phyloP scores from a whole-genome alignment of 2,113 vertebrate species.

The Reinhardtius hippoglossoides region DNA sequence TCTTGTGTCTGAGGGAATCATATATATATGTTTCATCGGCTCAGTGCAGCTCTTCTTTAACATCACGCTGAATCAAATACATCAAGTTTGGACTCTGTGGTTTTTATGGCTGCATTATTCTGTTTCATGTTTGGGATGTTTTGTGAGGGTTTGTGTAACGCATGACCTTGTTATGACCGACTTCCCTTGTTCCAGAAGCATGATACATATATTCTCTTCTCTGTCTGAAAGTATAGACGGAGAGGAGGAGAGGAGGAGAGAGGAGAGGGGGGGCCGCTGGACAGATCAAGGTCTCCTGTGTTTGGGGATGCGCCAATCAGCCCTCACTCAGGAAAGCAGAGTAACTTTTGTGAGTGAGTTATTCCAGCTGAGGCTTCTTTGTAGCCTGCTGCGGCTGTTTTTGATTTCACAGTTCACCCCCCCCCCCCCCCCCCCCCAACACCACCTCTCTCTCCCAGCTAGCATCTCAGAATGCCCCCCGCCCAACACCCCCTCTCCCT shows the following conservation, averaged over 20 bases:
- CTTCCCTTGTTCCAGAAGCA: neutral
- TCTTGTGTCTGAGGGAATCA: too few relatives aligned
- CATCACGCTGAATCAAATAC: too few relatives aligned
- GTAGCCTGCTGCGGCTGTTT: constrained; percentile 75
- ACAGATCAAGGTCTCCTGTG: constrained; percentile 32
- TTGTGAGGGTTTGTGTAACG: too few relatives aligned
- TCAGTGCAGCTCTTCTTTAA: too few relatives aligned
- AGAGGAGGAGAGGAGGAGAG: constrained; percentile 30
- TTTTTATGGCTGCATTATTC: too few relatives aligned
- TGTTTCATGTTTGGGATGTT: too few relatives aligned
- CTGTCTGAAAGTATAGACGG: constrained; percentile 6
- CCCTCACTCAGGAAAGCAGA: constrained; percentile 62
- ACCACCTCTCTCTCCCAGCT: constrained; percentile 23
- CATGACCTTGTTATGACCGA: too few relatives aligned
- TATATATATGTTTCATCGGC: too few relatives aligned
- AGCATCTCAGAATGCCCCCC: constrained; percentile 49
- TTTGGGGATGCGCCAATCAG: constrained; percentile 56
- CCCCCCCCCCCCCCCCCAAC: constrained; percentile 20
- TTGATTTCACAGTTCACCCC: constrained; percentile 79
- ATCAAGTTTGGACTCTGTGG: too few relatives aligned
- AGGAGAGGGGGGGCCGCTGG: constrained; percentile 34
- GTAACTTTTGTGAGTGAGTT: constrained; percentile 81
- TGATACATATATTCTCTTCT: neutral
- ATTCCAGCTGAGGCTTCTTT: constrained; percentile 78
- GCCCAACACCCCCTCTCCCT: neutral